These are phyloP conservation scores for Hylaeus volcanicus DNA, from an alignment of 1,140 invertebrate species.

Conservation along the genomic window DNA sequence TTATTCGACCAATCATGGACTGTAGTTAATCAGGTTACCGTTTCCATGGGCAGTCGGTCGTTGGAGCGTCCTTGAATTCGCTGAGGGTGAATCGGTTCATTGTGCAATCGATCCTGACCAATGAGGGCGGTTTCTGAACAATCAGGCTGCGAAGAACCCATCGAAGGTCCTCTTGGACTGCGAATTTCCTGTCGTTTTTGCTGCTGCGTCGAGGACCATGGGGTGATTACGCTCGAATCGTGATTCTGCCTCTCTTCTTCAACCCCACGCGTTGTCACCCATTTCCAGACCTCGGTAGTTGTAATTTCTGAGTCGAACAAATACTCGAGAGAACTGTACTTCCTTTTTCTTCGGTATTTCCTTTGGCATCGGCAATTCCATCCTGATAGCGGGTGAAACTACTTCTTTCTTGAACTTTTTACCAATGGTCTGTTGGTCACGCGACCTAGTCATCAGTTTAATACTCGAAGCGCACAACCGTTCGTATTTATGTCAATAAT, in stretches of 20 bases:
- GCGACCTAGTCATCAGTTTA: too few species aligned
- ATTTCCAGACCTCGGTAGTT: too few species aligned
- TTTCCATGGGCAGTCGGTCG: conserved; percentile 13
- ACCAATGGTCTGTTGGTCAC: too few species aligned
- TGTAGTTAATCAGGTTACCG: conserved; percentile 27
- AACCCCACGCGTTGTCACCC: background rate
- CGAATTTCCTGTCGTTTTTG: conserved; percentile 54
- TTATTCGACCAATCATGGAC: background rate
- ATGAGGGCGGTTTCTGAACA: conserved; percentile 35
- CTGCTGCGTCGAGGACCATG: conserved; percentile 55
- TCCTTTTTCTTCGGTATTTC: too few species aligned
- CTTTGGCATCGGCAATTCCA: too few species aligned
- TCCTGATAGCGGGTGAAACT: too few species aligned
- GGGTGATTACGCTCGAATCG: conserved; percentile 68
- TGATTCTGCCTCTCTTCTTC: conserved; percentile 8
- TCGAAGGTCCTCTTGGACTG: conserved; percentile 52
- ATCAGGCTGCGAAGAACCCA: conserved; percentile 33
- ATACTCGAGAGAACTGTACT: conserved; percentile 58
- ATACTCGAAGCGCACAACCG: too few species aligned
- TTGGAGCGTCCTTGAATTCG: conserved; percentile 5
- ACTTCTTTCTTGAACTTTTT: too few species aligned
- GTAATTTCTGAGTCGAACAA: conserved; percentile 57
- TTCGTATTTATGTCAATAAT: too few species aligned
- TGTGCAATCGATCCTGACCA: conserved; percentile 38
- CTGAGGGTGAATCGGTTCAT: conserved; percentile 33